phyloP scores from a whole-genome alignment of 2,113 vertebrate genomes.

The Centropristis striata region DNA sequence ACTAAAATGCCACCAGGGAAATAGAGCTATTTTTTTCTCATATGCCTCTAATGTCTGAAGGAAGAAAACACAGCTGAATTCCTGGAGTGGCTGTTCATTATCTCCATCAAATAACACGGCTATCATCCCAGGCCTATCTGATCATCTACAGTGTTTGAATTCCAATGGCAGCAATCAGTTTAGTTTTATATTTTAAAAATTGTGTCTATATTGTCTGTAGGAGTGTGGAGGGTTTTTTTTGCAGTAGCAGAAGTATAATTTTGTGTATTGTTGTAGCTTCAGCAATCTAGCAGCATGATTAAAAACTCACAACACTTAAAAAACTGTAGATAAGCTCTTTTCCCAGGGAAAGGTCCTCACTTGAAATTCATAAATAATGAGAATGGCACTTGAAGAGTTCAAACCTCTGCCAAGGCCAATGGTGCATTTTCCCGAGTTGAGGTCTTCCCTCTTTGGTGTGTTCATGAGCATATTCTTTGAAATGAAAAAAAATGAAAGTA shows the following conservation, averaged over 20 bases:
- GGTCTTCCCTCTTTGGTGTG: no score
- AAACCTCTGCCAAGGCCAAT: no score
- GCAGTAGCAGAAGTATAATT: constrained; percentile 4
- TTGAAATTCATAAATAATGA: no score
- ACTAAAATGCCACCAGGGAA: constrained; percentile 86
- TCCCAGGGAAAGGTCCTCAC: background rate
- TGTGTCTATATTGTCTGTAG: constrained; percentile 37
- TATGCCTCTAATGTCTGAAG: constrained; percentile 66
- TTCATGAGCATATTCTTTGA: no score
- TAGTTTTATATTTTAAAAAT: constrained; percentile 24
- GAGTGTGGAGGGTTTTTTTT: no score
- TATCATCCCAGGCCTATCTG: constrained; percentile 58
- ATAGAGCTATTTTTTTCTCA: constrained; percentile 74
- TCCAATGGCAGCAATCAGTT: constrained; percentile 35
- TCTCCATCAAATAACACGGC: constrained; percentile 74
- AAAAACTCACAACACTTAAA: background rate
- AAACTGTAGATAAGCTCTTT: background rate
- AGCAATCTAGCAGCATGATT: background rate
- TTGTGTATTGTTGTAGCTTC: background rate
- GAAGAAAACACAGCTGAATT: constrained; percentile 64
- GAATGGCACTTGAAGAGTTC: no score
- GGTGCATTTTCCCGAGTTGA: no score
- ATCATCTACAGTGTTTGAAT: constrained; percentile 52
- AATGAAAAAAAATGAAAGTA: no score
- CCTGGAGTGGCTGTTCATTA: constrained; percentile 79